Percentiles rank a stretch among this genome's conserved stretches.
Evolutionary conservation across 1,140 invertebrate genomes (phyloP).

Genomic region (Drosophila lowei): DNA sequence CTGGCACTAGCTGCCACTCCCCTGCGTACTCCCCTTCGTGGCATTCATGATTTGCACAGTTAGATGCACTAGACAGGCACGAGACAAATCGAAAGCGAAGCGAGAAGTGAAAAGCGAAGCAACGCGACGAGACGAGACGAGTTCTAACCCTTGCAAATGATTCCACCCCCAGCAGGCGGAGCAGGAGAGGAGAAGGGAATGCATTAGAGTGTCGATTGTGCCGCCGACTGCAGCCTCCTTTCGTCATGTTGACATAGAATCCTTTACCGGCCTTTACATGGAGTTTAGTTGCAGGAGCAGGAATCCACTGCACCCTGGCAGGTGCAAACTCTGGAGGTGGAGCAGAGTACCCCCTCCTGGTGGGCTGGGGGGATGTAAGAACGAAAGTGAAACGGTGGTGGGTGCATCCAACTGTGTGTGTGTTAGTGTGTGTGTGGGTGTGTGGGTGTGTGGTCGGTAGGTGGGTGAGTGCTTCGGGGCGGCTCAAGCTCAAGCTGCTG

Average conservation of each 20-base stretch:
- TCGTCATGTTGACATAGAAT: slow-evolving; percentile 73
- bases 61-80: slow-evolving; percentile 78
- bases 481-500: slow-evolving; percentile 29
- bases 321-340: slow-evolving; percentile 36
- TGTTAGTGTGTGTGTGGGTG: neutral
- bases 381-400: slow-evolving; percentile 77
- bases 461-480: slow-evolving; percentile 10
- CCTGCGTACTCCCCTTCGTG: neutral
- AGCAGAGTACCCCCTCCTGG: slow-evolving; percentile 1
- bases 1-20: slow-evolving; percentile 10
- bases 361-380: slow-evolving; percentile 14
- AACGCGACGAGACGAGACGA: slow-evolving; percentile 13
- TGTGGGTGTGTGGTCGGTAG: neutral
- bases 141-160: slow-evolving; percentile 4
- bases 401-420: slow-evolving; percentile 30
- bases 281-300: slow-evolving; percentile 61
- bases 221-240: slow-evolving; percentile 26
- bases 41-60: slow-evolving; percentile 40
- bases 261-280: slow-evolving; percentile 42
- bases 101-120: slow-evolving; percentile 5
- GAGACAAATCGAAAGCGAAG: slow-evolving; percentile 51
- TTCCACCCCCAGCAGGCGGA: slow-evolving; percentile 22
- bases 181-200: slow-evolving; percentile 4
- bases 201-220: slow-evolving; percentile 54
- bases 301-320: slow-evolving; percentile 25